Evolutionary conservation across 2,888 invertebrate species (phyloP).

Genomic region (Mayetiola destructor): DNA sequence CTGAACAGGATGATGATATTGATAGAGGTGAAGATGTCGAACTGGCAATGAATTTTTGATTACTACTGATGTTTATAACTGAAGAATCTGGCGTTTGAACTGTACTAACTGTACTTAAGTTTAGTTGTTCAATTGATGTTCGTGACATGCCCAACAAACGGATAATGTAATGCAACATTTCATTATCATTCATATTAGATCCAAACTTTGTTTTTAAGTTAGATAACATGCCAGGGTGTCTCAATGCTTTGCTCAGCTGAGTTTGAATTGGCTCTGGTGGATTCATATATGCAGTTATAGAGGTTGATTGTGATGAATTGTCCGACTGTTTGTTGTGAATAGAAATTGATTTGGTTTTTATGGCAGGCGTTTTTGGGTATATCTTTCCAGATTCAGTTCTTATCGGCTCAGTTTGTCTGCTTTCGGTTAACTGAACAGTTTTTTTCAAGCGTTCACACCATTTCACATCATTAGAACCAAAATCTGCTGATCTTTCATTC

Average conservation of each 20-base stretch:
- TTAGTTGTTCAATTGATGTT: constrained; percentile 36
- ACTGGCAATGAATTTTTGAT: constrained; percentile 21
- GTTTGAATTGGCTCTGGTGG: constrained; percentile 21
- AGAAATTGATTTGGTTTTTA: constrained; percentile 8
- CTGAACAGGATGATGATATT: neutral
- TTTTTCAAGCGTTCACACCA: constrained; percentile 1
- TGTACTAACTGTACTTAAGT: constrained; percentile 35
- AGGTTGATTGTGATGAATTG: constrained; percentile 26
- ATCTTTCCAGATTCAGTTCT: constrained; percentile 9
- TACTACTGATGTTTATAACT: constrained; percentile 33
- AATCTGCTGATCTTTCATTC: neutral
- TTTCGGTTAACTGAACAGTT: neutral
- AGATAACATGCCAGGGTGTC: neutral
- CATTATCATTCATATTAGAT: constrained; percentile 25
- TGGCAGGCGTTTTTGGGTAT: constrained; percentile 17
- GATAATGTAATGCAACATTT: constrained; percentile 36
- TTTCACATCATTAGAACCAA: neutral
- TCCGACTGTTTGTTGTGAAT: constrained; percentile 14
- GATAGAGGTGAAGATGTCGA: neutral
- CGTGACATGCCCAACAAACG: constrained; percentile 40
- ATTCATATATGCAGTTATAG: constrained; percentile 28
- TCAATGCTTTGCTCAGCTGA: constrained; percentile 14
- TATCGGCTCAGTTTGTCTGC: neutral
- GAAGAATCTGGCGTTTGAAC: constrained; percentile 38
- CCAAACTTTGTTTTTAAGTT: neutral